Base-by-base conservation (phyloP, 2,797 vertebrate genomes). In the Antrozous pallidus region DNA sequence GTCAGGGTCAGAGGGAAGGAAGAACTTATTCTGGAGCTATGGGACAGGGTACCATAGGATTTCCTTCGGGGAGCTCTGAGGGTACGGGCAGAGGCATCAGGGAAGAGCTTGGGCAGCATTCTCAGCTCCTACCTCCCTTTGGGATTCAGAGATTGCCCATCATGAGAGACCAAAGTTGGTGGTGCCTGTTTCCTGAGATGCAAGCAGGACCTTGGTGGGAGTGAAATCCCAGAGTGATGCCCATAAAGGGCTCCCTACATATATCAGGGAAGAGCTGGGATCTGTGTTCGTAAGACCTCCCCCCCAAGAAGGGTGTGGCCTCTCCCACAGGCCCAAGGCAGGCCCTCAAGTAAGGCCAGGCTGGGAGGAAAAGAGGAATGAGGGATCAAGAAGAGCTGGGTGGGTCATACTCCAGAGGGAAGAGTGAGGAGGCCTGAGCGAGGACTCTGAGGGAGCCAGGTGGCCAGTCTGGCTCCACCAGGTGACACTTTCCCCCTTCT, bases 401-500 rank as follows among this genome's bases (percentile, higher is more conserved):
- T n/a, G 3, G 13, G 4, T 31, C 42, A 17, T 11, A 17, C 14
- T 71, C 31, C 70, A 51, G 54, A 63, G 78, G 51, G 51, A 77
- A 56, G 24, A 49, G 49, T n/a, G 74, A 45, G 36, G 67, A 7
- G 20, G 84, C 36, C 86, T 20, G 24, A 79, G 82, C 1, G 0
- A 86, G 79, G 92, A 54, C 5, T 38, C 63, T 16, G 49, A n/a
- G 82, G 74, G 45, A 77, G 67, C 45, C 63, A 36, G 73, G 67
- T 73, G 17, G 22, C 84, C 24, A 3, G 10, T 38, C n/a, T 63
- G 45, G 56, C 79, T 67, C 17, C 11, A 5, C 28, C 63, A 70
- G 9, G 26, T 81, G 71, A 78, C 92, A 33, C 11, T 47, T 86
- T 78, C 45, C 89, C 80, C 61, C 93, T 96, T 98, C 92, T 97